These are phyloP conservation scores for Orchesella cincta DNA, from an alignment of 1,140 invertebrate genomes.

Conservation along the genomic window DNA sequence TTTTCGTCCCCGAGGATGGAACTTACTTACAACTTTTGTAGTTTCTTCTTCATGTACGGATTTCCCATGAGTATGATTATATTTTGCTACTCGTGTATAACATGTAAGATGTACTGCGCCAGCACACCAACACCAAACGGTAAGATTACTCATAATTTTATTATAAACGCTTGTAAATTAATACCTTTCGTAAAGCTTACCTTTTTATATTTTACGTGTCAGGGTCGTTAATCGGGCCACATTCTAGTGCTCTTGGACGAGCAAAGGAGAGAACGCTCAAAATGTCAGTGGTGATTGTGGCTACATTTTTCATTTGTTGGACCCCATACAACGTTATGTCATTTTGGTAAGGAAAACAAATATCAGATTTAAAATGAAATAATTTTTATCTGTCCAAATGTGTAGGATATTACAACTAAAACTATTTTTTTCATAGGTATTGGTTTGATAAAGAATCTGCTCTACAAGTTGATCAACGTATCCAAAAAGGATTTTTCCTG, in stretches of 20 bases:
- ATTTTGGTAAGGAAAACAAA: no score
- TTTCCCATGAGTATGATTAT: constrained; percentile 81
- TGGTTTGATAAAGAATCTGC: no score
- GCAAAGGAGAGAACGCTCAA: constrained; percentile 85
- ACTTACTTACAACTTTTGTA: constrained; percentile 72
- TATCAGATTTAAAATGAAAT: no score
- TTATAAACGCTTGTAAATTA: background rate
- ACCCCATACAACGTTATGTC: constrained; percentile 87
- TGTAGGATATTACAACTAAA: no score
- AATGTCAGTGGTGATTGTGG: constrained; percentile 92
- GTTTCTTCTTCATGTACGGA: constrained; percentile 81
- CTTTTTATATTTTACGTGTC: background rate
- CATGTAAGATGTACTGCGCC: constrained; percentile 68
- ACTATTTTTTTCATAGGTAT: no score
- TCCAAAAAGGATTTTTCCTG: no score
- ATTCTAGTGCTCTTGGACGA: constrained; percentile 74
- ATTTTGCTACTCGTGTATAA: constrained; percentile 81
- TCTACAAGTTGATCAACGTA: no score
- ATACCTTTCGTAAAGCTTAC: background rate
- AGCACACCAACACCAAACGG: background rate
- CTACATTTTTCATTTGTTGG: constrained; percentile 89
- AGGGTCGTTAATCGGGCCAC: constrained; percentile 52
- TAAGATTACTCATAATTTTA: background rate
- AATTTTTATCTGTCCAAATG: no score
- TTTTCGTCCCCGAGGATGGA: constrained; percentile 71